These are phyloP conservation scores for Ophiodon elongatus DNA, from an alignment of 2,113 vertebrate species.

Conservation along the genomic window DNA sequence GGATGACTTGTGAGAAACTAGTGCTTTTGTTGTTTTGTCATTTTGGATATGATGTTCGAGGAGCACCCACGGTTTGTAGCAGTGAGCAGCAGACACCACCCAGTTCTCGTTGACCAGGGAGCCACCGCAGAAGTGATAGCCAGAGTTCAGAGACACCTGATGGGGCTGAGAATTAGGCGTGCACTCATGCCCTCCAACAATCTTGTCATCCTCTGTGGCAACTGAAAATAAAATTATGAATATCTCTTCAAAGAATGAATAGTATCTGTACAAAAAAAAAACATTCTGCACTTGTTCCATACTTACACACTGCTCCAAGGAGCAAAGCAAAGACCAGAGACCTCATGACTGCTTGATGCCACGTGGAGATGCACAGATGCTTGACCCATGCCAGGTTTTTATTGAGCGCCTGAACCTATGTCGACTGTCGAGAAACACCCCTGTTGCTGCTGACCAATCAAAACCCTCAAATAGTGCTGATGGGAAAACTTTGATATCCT, in stretches of 20 bases:
- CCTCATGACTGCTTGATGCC: constrained; percentile 51
- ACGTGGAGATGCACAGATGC: neutral
- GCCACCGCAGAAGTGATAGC: constrained; percentile 80
- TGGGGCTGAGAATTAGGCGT: constrained; percentile 71
- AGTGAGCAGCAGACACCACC: constrained; percentile 81
- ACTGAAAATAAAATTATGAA: constrained; percentile 16
- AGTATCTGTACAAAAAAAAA: neutral
- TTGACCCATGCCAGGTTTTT: constrained; percentile 16
- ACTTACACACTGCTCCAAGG: constrained; percentile 69
- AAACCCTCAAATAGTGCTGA: neutral
- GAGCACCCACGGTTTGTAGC: constrained; percentile 71
- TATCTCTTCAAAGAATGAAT: neutral
- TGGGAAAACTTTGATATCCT: neutral
- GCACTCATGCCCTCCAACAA: constrained; percentile 80
- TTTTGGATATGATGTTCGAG: neutral
- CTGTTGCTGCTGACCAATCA: constrained; percentile 22
- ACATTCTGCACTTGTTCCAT: neutral
- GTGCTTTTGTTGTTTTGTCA: neutral
- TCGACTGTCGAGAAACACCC: neutral
- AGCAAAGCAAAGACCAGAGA: constrained; percentile 72
- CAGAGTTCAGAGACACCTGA: constrained; percentile 78
- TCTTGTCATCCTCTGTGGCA: constrained; percentile 77
- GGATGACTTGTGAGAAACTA: neutral
- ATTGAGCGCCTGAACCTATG: neutral
- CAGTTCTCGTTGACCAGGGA: constrained; percentile 74